These are phyloP conservation scores for Meiosimyza decipiens DNA, from an alignment of 2,888 invertebrate genomes.

Conservation along the genomic window DNA sequence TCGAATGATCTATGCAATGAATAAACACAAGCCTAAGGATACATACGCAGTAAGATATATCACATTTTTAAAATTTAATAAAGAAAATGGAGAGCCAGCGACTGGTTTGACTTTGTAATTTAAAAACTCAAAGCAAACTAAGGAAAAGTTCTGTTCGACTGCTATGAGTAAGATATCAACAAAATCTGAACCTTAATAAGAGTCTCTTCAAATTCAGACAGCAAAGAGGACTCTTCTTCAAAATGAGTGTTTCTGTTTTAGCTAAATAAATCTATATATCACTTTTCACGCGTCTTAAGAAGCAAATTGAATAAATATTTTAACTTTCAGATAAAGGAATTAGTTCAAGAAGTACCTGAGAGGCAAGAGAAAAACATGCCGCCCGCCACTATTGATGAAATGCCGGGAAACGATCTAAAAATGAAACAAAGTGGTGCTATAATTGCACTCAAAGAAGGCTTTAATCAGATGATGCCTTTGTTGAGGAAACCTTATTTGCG, in stretches of 20 bases:
- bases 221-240: too few species aligned
- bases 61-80: not conserved
- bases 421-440: not conserved
- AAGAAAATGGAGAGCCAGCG: too few species aligned
- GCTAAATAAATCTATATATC: too few species aligned
- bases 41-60: constrained; percentile 43
- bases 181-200: too few species aligned
- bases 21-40: constrained; percentile 71
- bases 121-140: too few species aligned
- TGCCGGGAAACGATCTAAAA: constrained; percentile 8
- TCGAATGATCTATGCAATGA: constrained; percentile 73
- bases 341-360: constrained; percentile 39
- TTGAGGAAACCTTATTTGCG: constrained; percentile 63
- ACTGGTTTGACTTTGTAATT: too few species aligned
- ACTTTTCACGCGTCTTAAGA: too few species aligned
- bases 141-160: too few species aligned
- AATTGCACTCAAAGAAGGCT: not conserved
- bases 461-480: constrained; percentile 10
- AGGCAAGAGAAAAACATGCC: constrained; percentile 29
- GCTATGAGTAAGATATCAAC: too few species aligned
- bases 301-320: too few species aligned
- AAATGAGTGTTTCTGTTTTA: too few species aligned
- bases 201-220: too few species aligned
- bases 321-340: constrained; percentile 39
- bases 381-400: constrained; percentile 39